Evolutionary conservation across 2,113 vertebrate genomes (phyloP).

Genomic region (Gulo gulo): DNA sequence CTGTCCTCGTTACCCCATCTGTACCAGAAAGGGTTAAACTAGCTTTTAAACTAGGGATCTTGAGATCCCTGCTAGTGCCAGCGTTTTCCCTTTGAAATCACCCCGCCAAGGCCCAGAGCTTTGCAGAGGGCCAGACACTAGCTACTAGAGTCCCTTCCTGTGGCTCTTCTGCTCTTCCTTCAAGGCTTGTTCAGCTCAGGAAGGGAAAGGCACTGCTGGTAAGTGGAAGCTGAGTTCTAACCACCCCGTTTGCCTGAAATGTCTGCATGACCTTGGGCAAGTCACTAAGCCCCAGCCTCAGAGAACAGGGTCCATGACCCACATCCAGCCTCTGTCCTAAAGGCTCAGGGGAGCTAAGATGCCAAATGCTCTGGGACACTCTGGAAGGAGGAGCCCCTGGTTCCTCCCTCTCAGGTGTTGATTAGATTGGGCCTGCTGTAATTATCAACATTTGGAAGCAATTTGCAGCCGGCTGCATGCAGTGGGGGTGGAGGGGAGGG

Average conservation of each 20-base stretch:
- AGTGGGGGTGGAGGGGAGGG: not conserved
- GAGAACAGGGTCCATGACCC: not conserved
- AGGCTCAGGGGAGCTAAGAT: not conserved
- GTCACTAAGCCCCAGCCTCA: not conserved
- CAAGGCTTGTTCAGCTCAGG: not conserved
- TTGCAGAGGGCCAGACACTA: not conserved
- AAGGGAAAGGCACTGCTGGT: not conserved
- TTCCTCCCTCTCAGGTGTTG: not conserved
- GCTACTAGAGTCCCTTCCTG: not conserved
- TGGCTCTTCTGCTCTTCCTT: not conserved
- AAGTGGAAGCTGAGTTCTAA: not conserved
- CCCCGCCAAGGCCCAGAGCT: not conserved
- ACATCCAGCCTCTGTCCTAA: not conserved
- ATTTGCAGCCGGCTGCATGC: not conserved
- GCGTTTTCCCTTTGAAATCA: not conserved
- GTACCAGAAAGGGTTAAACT: not conserved
- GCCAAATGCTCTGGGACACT: not conserved
- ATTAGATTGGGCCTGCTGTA: not conserved
- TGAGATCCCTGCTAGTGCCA: not conserved
- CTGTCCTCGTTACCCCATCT: not conserved
- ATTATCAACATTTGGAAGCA: not conserved
- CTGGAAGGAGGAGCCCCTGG: not conserved
- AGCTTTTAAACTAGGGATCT: not conserved
- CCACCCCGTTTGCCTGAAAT: not conserved
- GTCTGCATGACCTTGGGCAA: not conserved